phyloP scores from a whole-genome alignment of 2,113 vertebrate species.

The Poeciliopsis occidentalis region DNA sequence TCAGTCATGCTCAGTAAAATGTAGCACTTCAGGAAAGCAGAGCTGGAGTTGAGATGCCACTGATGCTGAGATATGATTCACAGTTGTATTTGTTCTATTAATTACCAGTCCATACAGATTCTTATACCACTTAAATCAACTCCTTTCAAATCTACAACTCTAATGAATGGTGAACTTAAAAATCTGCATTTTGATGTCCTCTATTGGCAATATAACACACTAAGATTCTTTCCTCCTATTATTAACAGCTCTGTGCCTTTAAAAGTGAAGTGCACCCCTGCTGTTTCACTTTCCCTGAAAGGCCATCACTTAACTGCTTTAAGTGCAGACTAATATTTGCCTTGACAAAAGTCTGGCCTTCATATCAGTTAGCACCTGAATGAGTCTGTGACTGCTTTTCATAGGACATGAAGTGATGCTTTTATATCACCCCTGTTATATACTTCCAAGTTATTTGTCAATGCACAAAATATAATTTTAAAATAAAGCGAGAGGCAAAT shows the following conservation, averaged over 20 bases:
- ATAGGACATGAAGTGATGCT: constrained; percentile 75
- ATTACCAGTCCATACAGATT: constrained; percentile 85
- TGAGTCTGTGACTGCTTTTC: constrained; percentile 87
- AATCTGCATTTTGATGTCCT: constrained; percentile 71
- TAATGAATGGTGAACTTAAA: constrained; percentile 55
- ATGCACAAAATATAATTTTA: neutral
- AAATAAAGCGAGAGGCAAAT: too few species aligned
- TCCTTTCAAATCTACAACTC: constrained; percentile 85
- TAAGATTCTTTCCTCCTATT: constrained; percentile 85
- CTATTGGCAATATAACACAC: constrained; percentile 85
- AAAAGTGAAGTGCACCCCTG: constrained; percentile 90
- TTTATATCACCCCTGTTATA: neutral
- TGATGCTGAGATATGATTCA: constrained; percentile 48
- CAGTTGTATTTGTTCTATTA: constrained; percentile 84
- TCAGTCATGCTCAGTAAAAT: constrained; percentile 22
- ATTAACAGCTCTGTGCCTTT: constrained; percentile 92
- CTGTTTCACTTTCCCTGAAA: constrained; percentile 87
- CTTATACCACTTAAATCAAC: constrained; percentile 91
- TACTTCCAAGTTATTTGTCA: neutral
- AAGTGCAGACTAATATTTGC: constrained; percentile 96
- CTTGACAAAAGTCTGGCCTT: constrained; percentile 93
- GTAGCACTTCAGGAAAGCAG: constrained; percentile 22
- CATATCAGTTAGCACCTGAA: constrained; percentile 98
- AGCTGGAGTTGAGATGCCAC: constrained; percentile 34
- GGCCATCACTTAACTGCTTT: constrained; percentile 93